phyloP scores from a whole-genome alignment of 1,140 invertebrate genomes.

The Lepidotrigona ventralis region DNA sequence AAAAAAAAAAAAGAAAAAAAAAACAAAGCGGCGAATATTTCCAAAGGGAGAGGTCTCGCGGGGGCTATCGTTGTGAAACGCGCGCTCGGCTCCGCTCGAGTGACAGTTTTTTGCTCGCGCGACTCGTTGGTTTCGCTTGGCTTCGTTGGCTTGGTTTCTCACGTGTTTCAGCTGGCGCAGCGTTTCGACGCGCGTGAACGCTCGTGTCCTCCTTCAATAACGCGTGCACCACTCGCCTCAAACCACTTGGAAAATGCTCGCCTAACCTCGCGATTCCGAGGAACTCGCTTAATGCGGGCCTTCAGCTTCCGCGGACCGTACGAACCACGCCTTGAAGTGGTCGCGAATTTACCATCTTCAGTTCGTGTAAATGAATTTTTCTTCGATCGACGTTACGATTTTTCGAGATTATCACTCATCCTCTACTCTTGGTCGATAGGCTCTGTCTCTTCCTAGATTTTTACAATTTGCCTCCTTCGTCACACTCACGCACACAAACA shows the following conservation, averaged over 20 bases:
- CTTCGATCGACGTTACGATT: no score
- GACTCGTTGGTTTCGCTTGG: neutral
- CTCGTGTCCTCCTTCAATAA: neutral
- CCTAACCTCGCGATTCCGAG: no score
- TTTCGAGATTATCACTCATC: no score
- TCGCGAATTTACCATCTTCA: neutral
- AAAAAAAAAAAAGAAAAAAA: no score
- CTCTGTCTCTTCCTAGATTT: no score
- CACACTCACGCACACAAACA: no score
- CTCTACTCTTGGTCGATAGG: no score
- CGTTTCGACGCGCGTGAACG: neutral
- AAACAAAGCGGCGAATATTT: neutral
- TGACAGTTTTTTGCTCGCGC: neutral
- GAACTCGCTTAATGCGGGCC: neutral
- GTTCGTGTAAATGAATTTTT: no score
- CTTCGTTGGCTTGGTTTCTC: neutral
- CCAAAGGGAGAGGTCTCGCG: neutral
- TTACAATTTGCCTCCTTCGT: no score
- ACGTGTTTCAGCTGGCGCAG: neutral
- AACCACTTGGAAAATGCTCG: neutral
- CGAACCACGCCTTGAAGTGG: neutral
- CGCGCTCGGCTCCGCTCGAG: conserved; percentile 7
- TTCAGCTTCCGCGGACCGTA: neutral
- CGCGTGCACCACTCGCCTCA: conserved; percentile 7
- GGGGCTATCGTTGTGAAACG: neutral